These are phyloP conservation scores for Euwallacea fornicatus DNA, from an alignment of 1,140 invertebrate species.

Conservation along the genomic window DNA sequence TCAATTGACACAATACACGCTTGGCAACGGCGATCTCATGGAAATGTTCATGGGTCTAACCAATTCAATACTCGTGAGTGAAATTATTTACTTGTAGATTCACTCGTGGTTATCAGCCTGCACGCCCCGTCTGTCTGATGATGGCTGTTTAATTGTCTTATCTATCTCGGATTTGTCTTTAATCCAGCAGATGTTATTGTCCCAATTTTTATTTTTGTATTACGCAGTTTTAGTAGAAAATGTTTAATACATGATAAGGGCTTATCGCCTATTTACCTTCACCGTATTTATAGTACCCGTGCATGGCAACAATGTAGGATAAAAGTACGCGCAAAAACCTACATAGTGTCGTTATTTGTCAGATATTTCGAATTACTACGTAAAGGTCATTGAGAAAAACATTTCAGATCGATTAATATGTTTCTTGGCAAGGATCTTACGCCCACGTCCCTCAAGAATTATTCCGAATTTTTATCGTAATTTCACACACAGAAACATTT, in stretches of 20 bases:
- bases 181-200: constrained; percentile 9
- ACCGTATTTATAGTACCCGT: constrained; percentile 5
- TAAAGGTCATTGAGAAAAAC: constrained; percentile 2
- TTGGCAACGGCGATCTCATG: no score
- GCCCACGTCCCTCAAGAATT: not conserved
- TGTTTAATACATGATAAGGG: not conserved
- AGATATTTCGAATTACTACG: not conserved
- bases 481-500: no score
- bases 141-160: not conserved
- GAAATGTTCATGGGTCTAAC: no score
- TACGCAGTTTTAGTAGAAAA: not conserved
- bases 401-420: not conserved
- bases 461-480: no score
- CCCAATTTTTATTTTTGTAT: constrained; percentile 8
- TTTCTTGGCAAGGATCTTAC: not conserved
- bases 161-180: not conserved
- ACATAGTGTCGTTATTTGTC: no score
- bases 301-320: constrained; percentile 13
- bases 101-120: no score
- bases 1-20: no score
- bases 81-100: no score
- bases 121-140: constrained; percentile 19
- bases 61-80: no score
- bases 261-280: constrained; percentile 6
- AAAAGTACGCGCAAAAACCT: not conserved